Evolutionary conservation across 2,888 invertebrate genomes (phyloP).

Genomic region (Sesia bembeciformis): DNA sequence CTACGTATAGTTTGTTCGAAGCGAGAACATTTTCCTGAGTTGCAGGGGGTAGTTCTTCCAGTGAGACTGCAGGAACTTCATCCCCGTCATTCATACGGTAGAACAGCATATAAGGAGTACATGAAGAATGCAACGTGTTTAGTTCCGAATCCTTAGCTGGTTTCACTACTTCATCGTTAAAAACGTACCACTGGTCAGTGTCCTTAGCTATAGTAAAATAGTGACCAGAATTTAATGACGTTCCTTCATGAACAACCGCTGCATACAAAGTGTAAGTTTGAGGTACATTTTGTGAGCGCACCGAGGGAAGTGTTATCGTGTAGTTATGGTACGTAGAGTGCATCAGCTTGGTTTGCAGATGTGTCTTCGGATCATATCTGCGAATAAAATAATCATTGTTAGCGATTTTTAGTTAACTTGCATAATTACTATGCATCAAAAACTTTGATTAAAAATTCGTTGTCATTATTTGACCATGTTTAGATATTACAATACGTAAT

Average conservation of each 20-base stretch:
- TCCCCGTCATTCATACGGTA: slow-evolving; percentile 73
- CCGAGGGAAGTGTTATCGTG: slow-evolving; percentile 62
- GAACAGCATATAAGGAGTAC: slow-evolving; percentile 89
- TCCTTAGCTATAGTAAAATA: slow-evolving; percentile 89
- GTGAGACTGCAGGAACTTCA: slow-evolving; percentile 33
- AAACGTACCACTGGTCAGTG: slow-evolving; percentile 82
- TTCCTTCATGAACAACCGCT: slow-evolving; percentile 89
- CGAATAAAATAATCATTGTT: slow-evolving; percentile 1
- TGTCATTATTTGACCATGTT: no score
- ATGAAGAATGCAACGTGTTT: slow-evolving; percentile 77
- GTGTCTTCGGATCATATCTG: slow-evolving; percentile 59
- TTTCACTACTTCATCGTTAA: slow-evolving; percentile 85
- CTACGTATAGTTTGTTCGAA: no score
- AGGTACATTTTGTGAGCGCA: slow-evolving; percentile 37
- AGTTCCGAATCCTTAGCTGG: slow-evolving; percentile 75
- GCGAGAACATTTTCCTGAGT: neutral
- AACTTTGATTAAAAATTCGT: no score
- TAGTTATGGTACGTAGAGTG: slow-evolving; percentile 78
- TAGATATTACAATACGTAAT: no score
- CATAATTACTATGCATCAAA: no score
- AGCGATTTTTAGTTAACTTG: neutral
- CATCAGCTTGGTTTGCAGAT: slow-evolving; percentile 86
- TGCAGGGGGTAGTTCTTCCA: slow-evolving; percentile 39
- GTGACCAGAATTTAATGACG: slow-evolving; percentile 89
- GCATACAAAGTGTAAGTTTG: slow-evolving; percentile 82